These are phyloP conservation scores for Jacana jacana DNA, from an alignment of 2,113 vertebrate species.

Conservation along the genomic window DNA sequence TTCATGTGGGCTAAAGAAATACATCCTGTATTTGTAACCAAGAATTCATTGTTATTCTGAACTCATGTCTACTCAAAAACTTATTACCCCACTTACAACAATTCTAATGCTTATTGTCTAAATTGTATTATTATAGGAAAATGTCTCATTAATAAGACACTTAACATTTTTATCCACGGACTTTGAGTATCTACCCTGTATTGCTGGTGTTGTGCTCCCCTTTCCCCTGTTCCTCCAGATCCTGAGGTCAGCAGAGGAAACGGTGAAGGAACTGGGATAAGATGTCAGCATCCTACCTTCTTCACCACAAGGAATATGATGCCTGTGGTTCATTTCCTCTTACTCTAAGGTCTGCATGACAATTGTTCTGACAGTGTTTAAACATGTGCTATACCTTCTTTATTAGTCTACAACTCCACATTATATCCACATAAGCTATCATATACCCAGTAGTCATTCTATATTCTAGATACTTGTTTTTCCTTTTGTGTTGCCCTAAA, in stretches of 20 bases:
- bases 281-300: neutral
- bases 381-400: neutral
- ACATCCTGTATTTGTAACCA: neutral
- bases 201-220: neutral
- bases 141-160: fast-evolving
- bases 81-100: neutral
- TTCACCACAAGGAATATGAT: fast-evolving
- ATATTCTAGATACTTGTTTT: neutral
- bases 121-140: neutral
- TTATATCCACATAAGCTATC: neutral
- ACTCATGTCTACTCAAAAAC: neutral
- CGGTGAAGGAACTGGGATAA: neutral
- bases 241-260: neutral
- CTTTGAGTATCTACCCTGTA: neutral
- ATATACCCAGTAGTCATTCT: neutral
- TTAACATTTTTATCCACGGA: neutral
- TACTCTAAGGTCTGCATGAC: neutral
- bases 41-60: neutral
- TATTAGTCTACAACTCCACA: too few species aligned
- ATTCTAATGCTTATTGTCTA: neutral
- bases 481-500: neutral
- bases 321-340: neutral
- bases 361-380: neutral
- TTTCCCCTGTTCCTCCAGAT: neutral
- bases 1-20: neutral